These are phyloP conservation scores for Proales similis DNA, from an alignment of 1,140 invertebrate species.

Conservation along the genomic window DNA sequence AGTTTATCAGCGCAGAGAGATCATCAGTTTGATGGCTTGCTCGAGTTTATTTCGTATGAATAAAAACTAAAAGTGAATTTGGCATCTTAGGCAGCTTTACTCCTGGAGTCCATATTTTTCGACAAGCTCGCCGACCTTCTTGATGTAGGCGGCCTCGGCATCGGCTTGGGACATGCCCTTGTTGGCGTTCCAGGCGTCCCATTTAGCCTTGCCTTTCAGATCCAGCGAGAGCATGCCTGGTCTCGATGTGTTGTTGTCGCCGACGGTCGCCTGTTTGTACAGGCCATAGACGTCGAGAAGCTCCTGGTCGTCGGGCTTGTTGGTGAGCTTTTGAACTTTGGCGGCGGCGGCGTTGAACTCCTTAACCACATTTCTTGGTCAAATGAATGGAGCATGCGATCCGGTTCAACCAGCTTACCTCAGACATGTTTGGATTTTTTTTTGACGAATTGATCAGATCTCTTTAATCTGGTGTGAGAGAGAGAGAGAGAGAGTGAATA, in stretches of 20 bases:
- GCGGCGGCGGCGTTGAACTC: constrained; percentile 38
- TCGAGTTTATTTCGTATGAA: background rate
- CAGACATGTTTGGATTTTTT: constrained; percentile 18
- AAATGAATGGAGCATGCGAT: background rate
- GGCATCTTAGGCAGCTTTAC: background rate
- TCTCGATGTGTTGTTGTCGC: constrained; percentile 55
- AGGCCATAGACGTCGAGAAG: constrained; percentile 60
- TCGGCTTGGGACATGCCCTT: constrained; percentile 54
- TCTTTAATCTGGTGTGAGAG: too few species aligned
- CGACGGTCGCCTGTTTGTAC: constrained; percentile 59
- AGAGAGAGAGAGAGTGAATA: background rate
- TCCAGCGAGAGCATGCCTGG: constrained; percentile 59
- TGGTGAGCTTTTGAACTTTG: constrained; percentile 50
- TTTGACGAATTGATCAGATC: background rate
- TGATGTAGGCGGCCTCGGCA: constrained; percentile 47
- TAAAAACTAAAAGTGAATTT: constrained; percentile 10
- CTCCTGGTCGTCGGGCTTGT: constrained; percentile 56
- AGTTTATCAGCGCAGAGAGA: constrained; percentile 2
- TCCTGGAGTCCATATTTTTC: constrained; percentile 36
- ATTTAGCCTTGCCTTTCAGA: constrained; percentile 61
- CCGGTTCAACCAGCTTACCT: background rate
- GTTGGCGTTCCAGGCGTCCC: constrained; percentile 59
- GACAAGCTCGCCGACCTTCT: constrained; percentile 47
- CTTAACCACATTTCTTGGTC: background rate
- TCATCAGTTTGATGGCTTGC: background rate